Conservation (phyloP, 1,140 invertebrate species). For the Drosophila tropicalis region DNA sequence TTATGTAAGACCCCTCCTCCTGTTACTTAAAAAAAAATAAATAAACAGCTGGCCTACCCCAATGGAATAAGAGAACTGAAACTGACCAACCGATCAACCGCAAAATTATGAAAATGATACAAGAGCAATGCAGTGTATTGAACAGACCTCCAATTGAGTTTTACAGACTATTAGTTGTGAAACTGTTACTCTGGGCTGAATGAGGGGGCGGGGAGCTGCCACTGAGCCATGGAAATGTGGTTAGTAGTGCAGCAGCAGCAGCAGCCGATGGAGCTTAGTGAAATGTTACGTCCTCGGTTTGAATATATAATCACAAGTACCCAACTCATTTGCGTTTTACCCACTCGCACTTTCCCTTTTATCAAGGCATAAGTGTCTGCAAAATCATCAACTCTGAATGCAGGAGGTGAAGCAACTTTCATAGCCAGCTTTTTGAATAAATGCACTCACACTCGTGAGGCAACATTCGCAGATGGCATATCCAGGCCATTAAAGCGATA, state of each 20-base stretch:
- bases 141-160: constrained; percentile 11
- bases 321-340: constrained; percentile 1
- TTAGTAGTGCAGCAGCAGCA: constrained; percentile 32
- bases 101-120: constrained; percentile 65
- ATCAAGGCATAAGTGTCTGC: constrained; percentile 25
- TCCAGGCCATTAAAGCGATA: neutral
- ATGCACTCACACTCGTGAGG: neutral
- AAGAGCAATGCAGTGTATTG: constrained; percentile 31
- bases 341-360: constrained; percentile 67
- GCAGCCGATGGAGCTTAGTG: constrained; percentile 26
- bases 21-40: too few relatives aligned
- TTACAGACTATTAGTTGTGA: constrained; percentile 42
- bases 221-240: constrained; percentile 59
- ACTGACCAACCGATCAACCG: constrained; percentile 55
- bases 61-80: constrained; percentile 51
- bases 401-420: constrained; percentile 3
- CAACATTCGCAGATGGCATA: constrained; percentile 1
- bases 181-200: constrained; percentile 29
- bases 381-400: constrained; percentile 13
- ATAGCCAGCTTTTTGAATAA: neutral
- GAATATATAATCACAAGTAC: neutral
- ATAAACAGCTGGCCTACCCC: constrained; percentile 67
- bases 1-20: constrained; percentile 52
- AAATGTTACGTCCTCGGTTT: constrained; percentile 40
- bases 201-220: constrained; percentile 1